These are phyloP conservation scores for Leptinotarsa lineolata DNA, from an alignment of 1,140 invertebrate genomes.

Conservation along the genomic window DNA sequence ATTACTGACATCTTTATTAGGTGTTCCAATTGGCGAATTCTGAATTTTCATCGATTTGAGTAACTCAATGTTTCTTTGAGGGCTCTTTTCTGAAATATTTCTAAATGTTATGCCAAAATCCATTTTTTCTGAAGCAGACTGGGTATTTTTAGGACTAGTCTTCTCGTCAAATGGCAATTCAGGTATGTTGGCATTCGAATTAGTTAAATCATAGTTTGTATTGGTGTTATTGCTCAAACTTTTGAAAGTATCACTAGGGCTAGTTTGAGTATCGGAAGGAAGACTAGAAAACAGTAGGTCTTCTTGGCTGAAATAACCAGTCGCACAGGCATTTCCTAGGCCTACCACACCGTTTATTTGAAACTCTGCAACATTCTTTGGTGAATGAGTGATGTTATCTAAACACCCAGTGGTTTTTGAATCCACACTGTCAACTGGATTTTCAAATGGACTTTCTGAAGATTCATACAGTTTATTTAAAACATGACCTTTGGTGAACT, in stretches of 20 bases:
- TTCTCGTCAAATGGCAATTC: constrained; percentile 45
- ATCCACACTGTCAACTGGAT: neutral
- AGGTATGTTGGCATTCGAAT: constrained; percentile 42
- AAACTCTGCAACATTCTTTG: constrained; percentile 12
- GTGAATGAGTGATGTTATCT: constrained; percentile 22
- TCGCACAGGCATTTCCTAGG: constrained; percentile 18
- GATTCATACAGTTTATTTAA: constrained; percentile 52
- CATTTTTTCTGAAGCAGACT: neutral
- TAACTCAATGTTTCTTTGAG: neutral
- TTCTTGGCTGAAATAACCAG: constrained; percentile 34
- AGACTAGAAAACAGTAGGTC: constrained; percentile 42
- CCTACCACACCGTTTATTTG: constrained; percentile 8
- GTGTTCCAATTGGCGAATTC: constrained; percentile 18
- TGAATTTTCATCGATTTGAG: neutral
- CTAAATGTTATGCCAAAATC: neutral
- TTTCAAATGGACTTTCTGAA: constrained; percentile 14
- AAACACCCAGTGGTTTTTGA: constrained; percentile 21
- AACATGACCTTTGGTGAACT: constrained; percentile 51
- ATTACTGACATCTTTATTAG: constrained; percentile 12
- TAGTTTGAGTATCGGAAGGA: constrained; percentile 39
- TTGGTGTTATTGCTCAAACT: constrained; percentile 38
- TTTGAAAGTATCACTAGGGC: constrained; percentile 42
- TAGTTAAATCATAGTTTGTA: constrained; percentile 43
- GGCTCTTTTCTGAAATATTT: neutral
- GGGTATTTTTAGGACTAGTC: constrained; percentile 24